Percentiles rank a stretch among this genome's conserved stretches.
Evolutionary conservation across 2,888 invertebrate genomes (phyloP).

Genomic region (Mesoligia furuncula): DNA sequence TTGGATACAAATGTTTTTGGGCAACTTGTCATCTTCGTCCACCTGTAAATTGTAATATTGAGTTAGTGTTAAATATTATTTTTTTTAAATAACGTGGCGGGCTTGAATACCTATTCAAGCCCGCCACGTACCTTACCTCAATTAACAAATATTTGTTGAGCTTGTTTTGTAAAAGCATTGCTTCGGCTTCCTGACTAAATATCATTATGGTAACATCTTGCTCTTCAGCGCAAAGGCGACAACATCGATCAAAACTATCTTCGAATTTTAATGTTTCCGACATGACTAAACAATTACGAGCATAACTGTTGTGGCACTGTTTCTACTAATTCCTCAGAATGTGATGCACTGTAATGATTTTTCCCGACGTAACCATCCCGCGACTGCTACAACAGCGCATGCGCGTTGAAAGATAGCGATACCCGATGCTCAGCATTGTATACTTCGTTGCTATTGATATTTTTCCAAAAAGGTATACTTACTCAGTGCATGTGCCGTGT

Average conservation of each 20-base stretch:
- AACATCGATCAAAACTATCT: conserved; percentile 86
- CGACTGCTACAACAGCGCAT: conserved; percentile 74
- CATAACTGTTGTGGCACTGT: conserved; percentile 54
- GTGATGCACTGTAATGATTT: conserved; percentile 78
- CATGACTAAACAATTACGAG: conserved; percentile 66
- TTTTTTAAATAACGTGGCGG: background rate
- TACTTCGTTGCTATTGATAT: conserved; percentile 79
- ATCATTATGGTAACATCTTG: conserved; percentile 91
- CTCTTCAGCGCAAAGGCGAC: conserved; percentile 92
- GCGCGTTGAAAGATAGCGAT: conserved; percentile 74
- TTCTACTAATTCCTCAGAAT: conserved; percentile 51
- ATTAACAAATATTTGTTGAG: conserved; percentile 93
- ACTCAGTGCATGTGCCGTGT: conserved; percentile 29
- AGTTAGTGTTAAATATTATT: background rate
- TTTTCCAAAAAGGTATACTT: conserved; percentile 60
- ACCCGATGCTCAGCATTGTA: conserved; percentile 69
- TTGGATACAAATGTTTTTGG: conserved; percentile 92
- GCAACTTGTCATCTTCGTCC: conserved; percentile 91
- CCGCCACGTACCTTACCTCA: conserved; percentile 88
- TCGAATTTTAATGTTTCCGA: conserved; percentile 64
- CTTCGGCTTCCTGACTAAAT: conserved; percentile 92
- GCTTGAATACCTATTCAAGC: too few species aligned
- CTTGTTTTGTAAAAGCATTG: conserved; percentile 92
- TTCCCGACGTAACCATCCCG: conserved; percentile 69
- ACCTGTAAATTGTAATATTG: conserved; percentile 85